Evolutionary conservation across 2,888 invertebrate species (phyloP).

Genomic region (Andrena haemorrhoa): DNA sequence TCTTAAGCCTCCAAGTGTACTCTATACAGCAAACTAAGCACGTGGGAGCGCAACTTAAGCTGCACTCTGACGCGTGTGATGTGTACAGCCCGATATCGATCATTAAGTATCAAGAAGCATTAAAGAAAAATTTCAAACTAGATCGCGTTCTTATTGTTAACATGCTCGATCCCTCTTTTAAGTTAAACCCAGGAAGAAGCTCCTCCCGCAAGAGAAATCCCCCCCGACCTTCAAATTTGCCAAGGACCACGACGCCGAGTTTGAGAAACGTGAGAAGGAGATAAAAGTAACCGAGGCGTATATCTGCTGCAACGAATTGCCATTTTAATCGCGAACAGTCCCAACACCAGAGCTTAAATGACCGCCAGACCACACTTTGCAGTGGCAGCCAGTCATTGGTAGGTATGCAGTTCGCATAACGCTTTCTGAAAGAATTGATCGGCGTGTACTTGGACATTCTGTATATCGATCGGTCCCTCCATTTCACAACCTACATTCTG

Average conservation of each 20-base stretch:
- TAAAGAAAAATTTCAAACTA: no score
- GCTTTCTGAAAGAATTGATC: slow-evolving; percentile 52
- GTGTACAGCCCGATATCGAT: no score
- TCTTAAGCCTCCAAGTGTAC: no score
- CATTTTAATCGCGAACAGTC: neutral
- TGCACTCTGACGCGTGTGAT: no score
- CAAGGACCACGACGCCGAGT: neutral
- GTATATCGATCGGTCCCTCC: slow-evolving; percentile 63
- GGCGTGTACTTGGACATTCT: slow-evolving; percentile 30
- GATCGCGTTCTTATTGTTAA: no score
- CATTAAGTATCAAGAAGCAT: no score
- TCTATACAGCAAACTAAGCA: no score
- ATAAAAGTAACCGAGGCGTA: neutral
- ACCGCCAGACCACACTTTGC: neutral
- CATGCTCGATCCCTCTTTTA: no score
- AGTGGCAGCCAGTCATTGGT: neutral
- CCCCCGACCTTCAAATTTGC: no score
- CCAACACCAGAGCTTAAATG: neutral
- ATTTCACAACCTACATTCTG: slow-evolving; percentile 53
- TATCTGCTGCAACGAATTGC: neutral
- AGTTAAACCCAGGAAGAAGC: no score
- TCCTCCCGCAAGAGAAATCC: no score
- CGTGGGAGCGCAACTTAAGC: no score
- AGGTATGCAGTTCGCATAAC: slow-evolving; percentile 9
- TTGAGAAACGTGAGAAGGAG: neutral